phyloP scores from a whole-genome alignment of 2,113 vertebrate genomes.

The Alces alces region DNA sequence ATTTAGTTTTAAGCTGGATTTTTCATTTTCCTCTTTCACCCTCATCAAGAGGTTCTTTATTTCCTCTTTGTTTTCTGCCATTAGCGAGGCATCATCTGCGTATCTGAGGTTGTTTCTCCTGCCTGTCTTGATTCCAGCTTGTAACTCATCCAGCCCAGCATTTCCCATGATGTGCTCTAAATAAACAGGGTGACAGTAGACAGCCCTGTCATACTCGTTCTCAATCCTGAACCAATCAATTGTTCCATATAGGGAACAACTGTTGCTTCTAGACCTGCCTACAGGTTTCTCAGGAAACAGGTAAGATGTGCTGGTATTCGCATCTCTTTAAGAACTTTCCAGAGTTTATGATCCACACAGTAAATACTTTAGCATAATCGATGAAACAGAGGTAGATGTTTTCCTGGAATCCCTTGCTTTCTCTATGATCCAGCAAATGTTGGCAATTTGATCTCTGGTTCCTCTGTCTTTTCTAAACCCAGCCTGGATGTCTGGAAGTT shows the following conservation, averaged over 20 bases:
- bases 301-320: background rate
- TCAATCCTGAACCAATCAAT: background rate
- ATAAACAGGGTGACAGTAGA: background rate
- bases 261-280: background rate
- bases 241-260: background rate
- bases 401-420: background rate
- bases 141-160: background rate
- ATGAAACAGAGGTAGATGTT: background rate
- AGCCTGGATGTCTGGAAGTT: background rate
- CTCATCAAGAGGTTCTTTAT: background rate
- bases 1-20: background rate
- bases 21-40: background rate
- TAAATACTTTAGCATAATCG: background rate
- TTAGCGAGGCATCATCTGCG: background rate
- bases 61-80: background rate
- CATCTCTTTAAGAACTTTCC: background rate
- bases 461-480: background rate
- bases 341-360: background rate
- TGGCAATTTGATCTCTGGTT: background rate
- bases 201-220: background rate
- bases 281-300: background rate
- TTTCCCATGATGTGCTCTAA: background rate
- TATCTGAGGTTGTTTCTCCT: background rate
- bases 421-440: background rate
- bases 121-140: background rate